These are phyloP conservation scores for Caenorhabditis virilis DNA, from an alignment of 2,888 invertebrate genomes.

Conservation along the genomic window DNA sequence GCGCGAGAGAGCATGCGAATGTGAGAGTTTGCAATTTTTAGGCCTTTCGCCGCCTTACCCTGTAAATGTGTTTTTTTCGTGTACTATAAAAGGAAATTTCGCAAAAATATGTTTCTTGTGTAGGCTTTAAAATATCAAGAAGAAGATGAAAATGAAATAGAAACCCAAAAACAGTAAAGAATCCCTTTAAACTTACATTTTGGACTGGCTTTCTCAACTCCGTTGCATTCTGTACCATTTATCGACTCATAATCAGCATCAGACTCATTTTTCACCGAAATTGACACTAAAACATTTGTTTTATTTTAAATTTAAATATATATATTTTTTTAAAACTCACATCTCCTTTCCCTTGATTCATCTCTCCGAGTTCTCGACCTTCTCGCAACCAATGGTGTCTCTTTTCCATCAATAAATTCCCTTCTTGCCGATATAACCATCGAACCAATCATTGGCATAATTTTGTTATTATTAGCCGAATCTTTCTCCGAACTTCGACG, in stretches of 20 bases:
- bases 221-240: slow-evolving; percentile 4
- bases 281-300: slow-evolving; percentile 5
- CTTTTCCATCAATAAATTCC: slow-evolving; percentile 15
- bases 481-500: slow-evolving; percentile 22
- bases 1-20: no score
- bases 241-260: slow-evolving; percentile 13
- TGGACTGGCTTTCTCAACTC: slow-evolving; percentile 6
- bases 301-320: no score
- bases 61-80: no score
- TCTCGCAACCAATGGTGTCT: slow-evolving; percentile 10
- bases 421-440: slow-evolving; percentile 22
- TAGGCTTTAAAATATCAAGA: no score
- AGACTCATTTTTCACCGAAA: neutral
- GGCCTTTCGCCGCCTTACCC: no score
- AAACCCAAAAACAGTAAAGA: no score
- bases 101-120: no score
- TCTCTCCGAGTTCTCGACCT: slow-evolving; percentile 6
- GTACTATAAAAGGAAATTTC: no score
- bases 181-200: slow-evolving; percentile 20
- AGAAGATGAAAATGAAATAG: no score
- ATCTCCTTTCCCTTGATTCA: slow-evolving; percentile 6
- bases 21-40: no score
- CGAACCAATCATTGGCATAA: slow-evolving; percentile 26
- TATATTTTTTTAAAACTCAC: no score
- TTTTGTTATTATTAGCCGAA: slow-evolving; percentile 24